Percentiles rank a stretch among this genome's conserved stretches.
phyloP scores from a whole-genome alignment of 1,140 invertebrate species.

The Uloborus diversus region DNA sequence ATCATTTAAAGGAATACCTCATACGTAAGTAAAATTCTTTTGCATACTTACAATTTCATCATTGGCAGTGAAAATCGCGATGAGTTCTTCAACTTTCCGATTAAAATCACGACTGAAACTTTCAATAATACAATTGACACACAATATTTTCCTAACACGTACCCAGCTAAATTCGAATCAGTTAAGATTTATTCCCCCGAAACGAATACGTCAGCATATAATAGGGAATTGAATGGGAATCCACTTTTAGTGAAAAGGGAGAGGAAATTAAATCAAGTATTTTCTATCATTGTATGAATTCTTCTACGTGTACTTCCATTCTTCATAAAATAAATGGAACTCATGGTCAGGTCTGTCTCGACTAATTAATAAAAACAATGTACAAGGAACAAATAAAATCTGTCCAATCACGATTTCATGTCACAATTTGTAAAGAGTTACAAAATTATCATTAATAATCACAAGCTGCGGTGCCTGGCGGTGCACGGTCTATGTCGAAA shows the following conservation, averaged over 20 bases:
- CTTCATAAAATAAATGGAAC: conserved; percentile 31
- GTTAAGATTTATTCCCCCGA: not conserved
- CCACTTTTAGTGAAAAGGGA: conserved; percentile 2
- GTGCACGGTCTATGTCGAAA: no score
- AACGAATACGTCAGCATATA: conserved; percentile 29
- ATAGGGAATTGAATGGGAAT: conserved; percentile 15
- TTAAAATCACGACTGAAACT: no score
- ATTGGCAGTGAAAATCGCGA: no score
- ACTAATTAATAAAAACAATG: conserved; percentile 52
- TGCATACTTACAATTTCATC: no score
- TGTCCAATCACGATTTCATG: conserved; percentile 11
- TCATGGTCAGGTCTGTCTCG: conserved; percentile 41
- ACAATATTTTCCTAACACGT: no score
- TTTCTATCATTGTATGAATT: conserved; percentile 31
- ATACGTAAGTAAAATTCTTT: no score
- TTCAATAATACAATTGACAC: no score
- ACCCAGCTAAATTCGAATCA: no score
- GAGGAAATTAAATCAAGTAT: conserved; percentile 53
- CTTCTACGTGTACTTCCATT: conserved; percentile 30
- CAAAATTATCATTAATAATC: no score
- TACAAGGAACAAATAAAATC: conserved; percentile 19
- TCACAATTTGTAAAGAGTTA: not conserved
- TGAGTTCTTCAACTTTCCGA: no score
- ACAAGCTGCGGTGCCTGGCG: no score
- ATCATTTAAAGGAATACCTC: no score